Evolutionary conservation across 2,888 invertebrate species (phyloP), one percentile per base, ranked within the genome.

Genomic region (Microplitis deprimator): DNA sequence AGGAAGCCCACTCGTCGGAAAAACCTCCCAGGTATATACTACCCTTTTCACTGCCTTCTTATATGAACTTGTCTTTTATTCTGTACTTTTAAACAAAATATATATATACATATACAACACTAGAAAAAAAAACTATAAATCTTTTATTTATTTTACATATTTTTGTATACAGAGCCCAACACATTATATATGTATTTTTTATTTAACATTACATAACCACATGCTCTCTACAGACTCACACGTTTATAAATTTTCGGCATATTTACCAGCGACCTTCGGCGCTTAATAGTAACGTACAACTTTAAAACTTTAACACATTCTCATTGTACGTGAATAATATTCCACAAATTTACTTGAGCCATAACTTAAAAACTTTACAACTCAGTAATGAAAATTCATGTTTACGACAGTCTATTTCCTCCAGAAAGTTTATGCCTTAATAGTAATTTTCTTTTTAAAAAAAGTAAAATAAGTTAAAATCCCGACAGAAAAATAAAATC

Each of bases 1-100:
- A 10, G 50, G 65, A 73, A 65, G 67, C 65, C 67, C 62, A 73
- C 40, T 73, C 50, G 59, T 59, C 73, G 59, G 60, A 65, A 73
- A 73, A 65, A 73, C 41, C 59, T 59, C 67, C 73, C 50, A 73
- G 73, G 65, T 59, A 67, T 73, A 73, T 40, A 41, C 41, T 65
- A 62, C 20, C 60, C 29, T 59, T 38, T 67, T 50, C 67, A 65
- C 65, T 59, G 41, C 73, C 59, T 65, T 65, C 62, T 73, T 50
- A 50, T 50, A 50, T 50, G 50, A 50, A 50, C 50, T 50, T 50
- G 50, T 50, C 50, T 50, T 50, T 73, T 67, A 20, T 38, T 73
- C 38, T 67, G 50, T 73, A 59, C 59, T 59, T 73, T 67, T 61
- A 68, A 68, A 50, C 13, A 50, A 50, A 50, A 50, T 13, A 50